Evolutionary conservation across 2,113 vertebrate species (phyloP).

Genomic region (Strigops habroptila): DNA sequence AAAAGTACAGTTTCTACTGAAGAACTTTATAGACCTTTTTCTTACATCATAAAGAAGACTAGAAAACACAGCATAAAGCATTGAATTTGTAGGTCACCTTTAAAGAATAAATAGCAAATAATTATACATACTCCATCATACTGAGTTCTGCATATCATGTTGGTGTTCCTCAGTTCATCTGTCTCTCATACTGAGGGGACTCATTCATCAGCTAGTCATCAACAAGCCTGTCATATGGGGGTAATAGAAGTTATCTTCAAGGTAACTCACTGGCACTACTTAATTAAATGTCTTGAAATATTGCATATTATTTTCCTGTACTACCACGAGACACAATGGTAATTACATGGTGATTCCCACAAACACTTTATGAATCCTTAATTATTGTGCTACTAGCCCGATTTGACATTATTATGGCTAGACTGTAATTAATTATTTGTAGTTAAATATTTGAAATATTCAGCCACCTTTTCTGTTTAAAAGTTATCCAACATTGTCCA

Average conservation of each 20-base stretch:
- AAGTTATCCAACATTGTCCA: background rate
- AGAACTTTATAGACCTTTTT: background rate
- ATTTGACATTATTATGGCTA: constrained; percentile 5
- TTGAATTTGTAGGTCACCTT: constrained; percentile 22
- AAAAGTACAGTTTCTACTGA: background rate
- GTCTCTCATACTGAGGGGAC: constrained; percentile 7
- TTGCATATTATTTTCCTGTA: constrained; percentile 45
- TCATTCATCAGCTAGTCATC: constrained; percentile 52
- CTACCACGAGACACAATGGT: constrained; percentile 14
- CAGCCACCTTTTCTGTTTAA: background rate
- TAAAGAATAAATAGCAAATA: constrained; percentile 30
- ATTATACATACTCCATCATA: constrained; percentile 18
- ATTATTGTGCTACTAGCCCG: constrained; percentile 10
- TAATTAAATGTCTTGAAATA: constrained; percentile 66
- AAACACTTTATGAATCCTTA: constrained; percentile 44
- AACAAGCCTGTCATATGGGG: background rate
- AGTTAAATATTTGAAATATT: constrained; percentile 3
- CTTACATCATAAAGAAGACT: background rate
- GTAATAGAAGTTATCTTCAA: constrained; percentile 52
- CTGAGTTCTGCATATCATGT: background rate
- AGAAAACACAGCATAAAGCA: background rate
- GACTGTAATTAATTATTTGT: background rate
- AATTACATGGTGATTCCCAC: constrained; percentile 46
- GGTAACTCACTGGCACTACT: constrained; percentile 51
- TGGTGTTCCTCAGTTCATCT: constrained; percentile 21